Evolutionary conservation across 2,797 vertebrate genomes (phyloP).

Genomic region (Phalanger gymnotis): DNA sequence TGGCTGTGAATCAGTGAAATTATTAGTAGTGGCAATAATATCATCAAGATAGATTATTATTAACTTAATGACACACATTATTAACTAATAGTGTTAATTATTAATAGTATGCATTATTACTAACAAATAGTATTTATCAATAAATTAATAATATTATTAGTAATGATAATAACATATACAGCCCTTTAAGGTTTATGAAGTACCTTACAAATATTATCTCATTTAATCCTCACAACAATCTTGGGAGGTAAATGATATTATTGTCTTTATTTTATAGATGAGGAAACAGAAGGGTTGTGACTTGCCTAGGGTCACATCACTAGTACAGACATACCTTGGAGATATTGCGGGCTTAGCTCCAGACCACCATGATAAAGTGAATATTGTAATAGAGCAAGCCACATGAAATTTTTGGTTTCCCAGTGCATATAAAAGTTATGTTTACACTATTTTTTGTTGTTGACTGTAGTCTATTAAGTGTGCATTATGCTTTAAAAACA

Average conservation of each 20-base stretch:
- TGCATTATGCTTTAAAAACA: not conserved
- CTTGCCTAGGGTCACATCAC: not conserved
- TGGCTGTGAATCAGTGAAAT: conserved; percentile 37
- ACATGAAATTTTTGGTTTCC: not conserved
- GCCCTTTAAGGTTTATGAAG: not conserved
- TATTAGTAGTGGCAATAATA: conserved; percentile 18
- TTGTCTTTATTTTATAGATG: not conserved
- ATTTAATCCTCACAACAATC: not conserved
- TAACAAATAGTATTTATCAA: not conserved
- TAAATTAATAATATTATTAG: not conserved
- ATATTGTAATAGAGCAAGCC: not conserved
- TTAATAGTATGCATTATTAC: not conserved
- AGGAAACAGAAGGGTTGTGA: not conserved
- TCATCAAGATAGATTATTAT: not conserved
- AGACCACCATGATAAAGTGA: not conserved
- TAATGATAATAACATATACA: not conserved
- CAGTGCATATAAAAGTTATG: not conserved
- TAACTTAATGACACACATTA: not conserved
- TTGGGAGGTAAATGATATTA: not conserved
- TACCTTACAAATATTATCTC: not conserved
- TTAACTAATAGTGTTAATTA: not conserved
- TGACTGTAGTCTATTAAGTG: not conserved
- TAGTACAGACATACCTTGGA: not conserved
- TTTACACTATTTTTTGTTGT: not conserved
- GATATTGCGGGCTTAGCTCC: not conserved